phyloP scores from a whole-genome alignment of 2,797 vertebrate species.

The Tachyglossus aculeatus region DNA sequence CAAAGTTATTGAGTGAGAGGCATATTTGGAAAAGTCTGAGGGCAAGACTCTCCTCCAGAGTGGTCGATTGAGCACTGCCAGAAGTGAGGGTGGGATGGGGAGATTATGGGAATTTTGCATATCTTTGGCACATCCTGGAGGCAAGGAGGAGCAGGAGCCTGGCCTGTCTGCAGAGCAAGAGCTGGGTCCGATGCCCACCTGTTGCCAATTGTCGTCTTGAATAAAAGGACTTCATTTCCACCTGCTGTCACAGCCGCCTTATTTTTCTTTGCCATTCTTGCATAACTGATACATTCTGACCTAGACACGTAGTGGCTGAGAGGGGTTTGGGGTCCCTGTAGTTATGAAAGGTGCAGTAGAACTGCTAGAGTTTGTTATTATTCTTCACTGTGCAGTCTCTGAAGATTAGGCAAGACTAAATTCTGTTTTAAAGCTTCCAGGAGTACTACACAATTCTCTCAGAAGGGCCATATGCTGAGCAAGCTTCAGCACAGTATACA shows the following conservation, averaged over 20 bases:
- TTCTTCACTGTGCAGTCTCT: background rate
- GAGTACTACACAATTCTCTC: background rate
- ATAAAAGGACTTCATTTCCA: slow-evolving; percentile 19
- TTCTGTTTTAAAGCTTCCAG: slow-evolving; percentile 8
- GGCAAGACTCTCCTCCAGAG: too few relatives aligned
- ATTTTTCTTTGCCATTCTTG: slow-evolving; percentile 21
- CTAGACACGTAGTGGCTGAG: background rate
- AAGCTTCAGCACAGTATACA: slow-evolving; percentile 23
- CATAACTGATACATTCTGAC: background rate
- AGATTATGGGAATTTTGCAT: too few relatives aligned
- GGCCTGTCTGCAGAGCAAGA: too few relatives aligned
- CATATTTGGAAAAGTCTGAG: too few relatives aligned
- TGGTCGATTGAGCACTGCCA: too few relatives aligned
- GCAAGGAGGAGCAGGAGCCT: too few relatives aligned
- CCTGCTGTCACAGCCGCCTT: slow-evolving; percentile 33
- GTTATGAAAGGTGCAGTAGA: background rate
- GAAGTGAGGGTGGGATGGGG: too few relatives aligned
- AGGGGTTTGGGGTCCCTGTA: background rate
- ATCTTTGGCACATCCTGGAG: too few relatives aligned
- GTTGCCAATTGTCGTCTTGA: too few relatives aligned
- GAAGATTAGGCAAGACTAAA: slow-evolving; percentile 19
- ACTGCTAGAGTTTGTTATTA: background rate
- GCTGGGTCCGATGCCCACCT: too few relatives aligned
- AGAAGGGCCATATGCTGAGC: slow-evolving; percentile 10
- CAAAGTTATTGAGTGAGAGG: too few relatives aligned